phyloP scores from a whole-genome alignment of 2,113 vertebrate genomes.

The Pteruthius melanotis region DNA sequence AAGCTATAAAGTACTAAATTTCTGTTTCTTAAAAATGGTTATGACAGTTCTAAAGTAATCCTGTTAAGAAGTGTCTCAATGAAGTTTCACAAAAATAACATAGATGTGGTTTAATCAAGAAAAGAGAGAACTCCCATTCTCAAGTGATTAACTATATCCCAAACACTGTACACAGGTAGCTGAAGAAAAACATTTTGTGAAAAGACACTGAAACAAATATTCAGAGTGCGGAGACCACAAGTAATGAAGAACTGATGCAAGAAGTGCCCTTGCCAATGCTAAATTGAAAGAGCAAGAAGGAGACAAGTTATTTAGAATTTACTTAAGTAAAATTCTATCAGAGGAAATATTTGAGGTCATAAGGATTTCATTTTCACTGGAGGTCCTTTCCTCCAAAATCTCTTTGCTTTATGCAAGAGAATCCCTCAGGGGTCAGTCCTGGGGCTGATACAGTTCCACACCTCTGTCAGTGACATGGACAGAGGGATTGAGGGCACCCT shows the following conservation, averaged over 20 bases:
- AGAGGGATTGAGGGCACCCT: neutral
- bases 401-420: neutral
- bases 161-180: neutral
- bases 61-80: neutral
- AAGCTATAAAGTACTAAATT: neutral
- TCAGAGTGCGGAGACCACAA: neutral
- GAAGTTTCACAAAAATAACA: neutral
- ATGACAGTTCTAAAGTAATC: neutral
- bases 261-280: neutral
- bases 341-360: neutral
- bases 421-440: rapidly evolving
- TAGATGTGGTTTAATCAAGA: neutral
- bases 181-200: slow-evolving; percentile 45
- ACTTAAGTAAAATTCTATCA: neutral
- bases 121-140: neutral
- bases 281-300: neutral
- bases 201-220: slow-evolving; percentile 3
- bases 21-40: neutral
- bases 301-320: slow-evolving; percentile 13
- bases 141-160: neutral
- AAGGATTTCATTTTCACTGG: neutral
- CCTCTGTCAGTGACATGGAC: neutral
- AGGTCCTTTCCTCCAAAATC: neutral
- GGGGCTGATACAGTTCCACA: rapidly evolving
- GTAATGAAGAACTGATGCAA: neutral